phyloP scores from a whole-genome alignment of 2,113 vertebrate species.

The Sturnus vulgaris region DNA sequence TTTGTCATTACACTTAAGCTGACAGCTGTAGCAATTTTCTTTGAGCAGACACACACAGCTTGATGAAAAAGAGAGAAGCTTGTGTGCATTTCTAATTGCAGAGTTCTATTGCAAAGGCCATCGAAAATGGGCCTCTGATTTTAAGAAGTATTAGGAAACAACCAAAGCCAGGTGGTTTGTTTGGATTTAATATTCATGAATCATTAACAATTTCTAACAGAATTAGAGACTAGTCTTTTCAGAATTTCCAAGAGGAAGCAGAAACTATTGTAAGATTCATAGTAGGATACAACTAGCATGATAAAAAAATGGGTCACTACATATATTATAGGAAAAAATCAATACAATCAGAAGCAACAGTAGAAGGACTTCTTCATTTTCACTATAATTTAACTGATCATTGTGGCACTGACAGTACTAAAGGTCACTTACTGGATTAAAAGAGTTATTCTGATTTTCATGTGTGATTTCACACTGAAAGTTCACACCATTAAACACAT shows the following conservation, averaged over 20 bases:
- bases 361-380: background rate
- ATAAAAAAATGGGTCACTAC: background rate
- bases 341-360: background rate
- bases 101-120: slow-evolving; percentile 30
- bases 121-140: background rate
- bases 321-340: background rate
- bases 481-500: background rate
- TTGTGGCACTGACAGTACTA: background rate
- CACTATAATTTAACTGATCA: background rate
- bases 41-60: background rate
- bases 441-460: background rate
- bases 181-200: slow-evolving; percentile 37
- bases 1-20: slow-evolving; percentile 40
- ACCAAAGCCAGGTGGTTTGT: slow-evolving; percentile 43
- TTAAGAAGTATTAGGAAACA: slow-evolving; percentile 40
- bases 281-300: background rate
- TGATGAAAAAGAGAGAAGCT: slow-evolving; percentile 23
- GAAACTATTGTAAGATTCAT: background rate
- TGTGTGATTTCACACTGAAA: background rate
- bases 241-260: slow-evolving; percentile 7
- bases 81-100: slow-evolving; percentile 40
- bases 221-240: slow-evolving; percentile 5
- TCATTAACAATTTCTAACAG: slow-evolving; percentile 12
- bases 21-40: slow-evolving; percentile 45
- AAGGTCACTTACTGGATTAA: background rate